phyloP scores from a whole-genome alignment of 2,113 vertebrate genomes.

The Nesoenas mayeri region DNA sequence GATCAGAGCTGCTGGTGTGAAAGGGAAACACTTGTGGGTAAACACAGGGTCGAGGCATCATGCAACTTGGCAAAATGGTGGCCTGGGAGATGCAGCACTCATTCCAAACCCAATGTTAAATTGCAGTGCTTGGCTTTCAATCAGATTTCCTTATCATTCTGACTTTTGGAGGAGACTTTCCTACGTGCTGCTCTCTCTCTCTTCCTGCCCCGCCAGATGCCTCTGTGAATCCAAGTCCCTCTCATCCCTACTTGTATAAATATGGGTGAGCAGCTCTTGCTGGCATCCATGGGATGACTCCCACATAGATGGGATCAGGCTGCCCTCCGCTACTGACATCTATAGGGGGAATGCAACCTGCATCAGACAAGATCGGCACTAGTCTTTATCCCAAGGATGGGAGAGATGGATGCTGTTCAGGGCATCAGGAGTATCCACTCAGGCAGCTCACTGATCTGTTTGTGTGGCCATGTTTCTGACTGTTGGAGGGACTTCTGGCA shows the following conservation, averaged over 20 bases:
- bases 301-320: too few relatives aligned
- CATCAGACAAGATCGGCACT: not conserved
- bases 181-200: not conserved
- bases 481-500: not conserved
- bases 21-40: fast-evolving
- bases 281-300: not conserved
- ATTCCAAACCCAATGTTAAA: not conserved
- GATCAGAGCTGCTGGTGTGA: not conserved
- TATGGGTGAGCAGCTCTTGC: too few relatives aligned
- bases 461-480: fast-evolving
- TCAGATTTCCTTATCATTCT: not conserved
- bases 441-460: not conserved
- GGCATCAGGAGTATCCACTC: too few relatives aligned
- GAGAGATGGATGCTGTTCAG: not conserved
- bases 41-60: fast-evolving
- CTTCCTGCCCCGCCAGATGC: not conserved
- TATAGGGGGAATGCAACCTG: not conserved
- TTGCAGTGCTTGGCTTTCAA: not conserved
- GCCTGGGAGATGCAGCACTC: not conserved
- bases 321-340: not conserved
- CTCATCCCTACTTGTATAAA: not conserved
- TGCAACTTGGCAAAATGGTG: not conserved
- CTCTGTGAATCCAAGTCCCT: not conserved
- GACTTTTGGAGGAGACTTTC: not conserved
- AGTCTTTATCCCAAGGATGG: not conserved